Percentiles rank a stretch among this genome's conserved stretches.
These are phyloP conservation scores for Corythaeola cristata DNA, from an alignment of 2,113 vertebrate genomes.

Conservation along the genomic window DNA sequence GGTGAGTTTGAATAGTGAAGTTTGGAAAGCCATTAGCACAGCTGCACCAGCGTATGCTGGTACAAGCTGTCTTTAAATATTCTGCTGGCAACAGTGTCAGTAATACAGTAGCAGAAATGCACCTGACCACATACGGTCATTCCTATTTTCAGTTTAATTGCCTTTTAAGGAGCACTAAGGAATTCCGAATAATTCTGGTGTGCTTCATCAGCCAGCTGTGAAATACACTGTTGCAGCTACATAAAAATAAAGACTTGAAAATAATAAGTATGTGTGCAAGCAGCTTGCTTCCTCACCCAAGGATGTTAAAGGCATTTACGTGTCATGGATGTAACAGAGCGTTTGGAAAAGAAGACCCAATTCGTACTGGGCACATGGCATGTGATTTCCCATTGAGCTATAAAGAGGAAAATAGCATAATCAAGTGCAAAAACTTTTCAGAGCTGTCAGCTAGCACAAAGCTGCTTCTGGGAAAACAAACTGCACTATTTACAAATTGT, in stretches of 20 bases:
- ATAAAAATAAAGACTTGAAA: constrained; percentile 52
- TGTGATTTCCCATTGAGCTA: background rate
- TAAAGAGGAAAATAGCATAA: constrained; percentile 31
- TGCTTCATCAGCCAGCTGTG: constrained; percentile 59
- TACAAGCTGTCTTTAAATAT: constrained; percentile 39
- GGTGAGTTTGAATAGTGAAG: constrained; percentile 22
- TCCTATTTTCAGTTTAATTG: constrained; percentile 60
- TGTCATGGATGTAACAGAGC: background rate
- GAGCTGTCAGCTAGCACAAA: constrained; percentile 28
- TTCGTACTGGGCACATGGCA: background rate
- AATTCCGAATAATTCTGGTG: constrained; percentile 57
- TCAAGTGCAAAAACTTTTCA: constrained; percentile 42
- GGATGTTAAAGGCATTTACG: constrained; percentile 34
- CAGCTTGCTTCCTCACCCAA: background rate
- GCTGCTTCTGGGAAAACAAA: constrained; percentile 57
- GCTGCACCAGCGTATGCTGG: background rate
- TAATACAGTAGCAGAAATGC: constrained; percentile 29
- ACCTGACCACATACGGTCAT: constrained; percentile 45
- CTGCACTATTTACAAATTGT: constrained; percentile 58
- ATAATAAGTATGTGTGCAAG: background rate
- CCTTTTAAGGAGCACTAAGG: constrained; percentile 62
- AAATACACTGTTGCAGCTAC: constrained; percentile 13
- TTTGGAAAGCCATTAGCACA: constrained; percentile 54
- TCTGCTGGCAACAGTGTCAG: constrained; percentile 31
- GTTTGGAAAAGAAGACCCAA: constrained; percentile 15